phyloP scores from a whole-genome alignment of 1,140 invertebrate species.

The Zaprionus nigranus region DNA sequence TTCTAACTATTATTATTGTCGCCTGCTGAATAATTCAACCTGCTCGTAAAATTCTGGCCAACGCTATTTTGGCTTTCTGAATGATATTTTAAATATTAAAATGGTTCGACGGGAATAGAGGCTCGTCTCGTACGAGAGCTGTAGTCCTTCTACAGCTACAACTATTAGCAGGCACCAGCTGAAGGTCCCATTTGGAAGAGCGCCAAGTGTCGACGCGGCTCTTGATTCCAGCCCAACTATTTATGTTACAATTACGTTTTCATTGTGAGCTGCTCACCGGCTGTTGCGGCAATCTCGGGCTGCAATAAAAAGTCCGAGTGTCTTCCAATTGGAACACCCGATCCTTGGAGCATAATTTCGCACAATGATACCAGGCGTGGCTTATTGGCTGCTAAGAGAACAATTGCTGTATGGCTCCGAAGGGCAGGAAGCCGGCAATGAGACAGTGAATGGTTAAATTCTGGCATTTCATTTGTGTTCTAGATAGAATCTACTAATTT shows the following conservation, averaged over 20 bases:
- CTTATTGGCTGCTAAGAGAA: slow-evolving; percentile 65
- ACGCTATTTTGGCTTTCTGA: slow-evolving; percentile 40
- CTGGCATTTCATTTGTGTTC: slow-evolving; percentile 38
- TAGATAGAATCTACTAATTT: slow-evolving; percentile 35
- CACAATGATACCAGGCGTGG: slow-evolving; percentile 34
- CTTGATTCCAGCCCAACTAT: slow-evolving; percentile 45
- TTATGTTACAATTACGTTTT: slow-evolving; percentile 55
- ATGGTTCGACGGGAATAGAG: slow-evolving; percentile 47
- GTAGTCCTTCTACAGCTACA: slow-evolving; percentile 20
- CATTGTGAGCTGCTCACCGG: slow-evolving; percentile 32
- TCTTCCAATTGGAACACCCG: slow-evolving; percentile 31
- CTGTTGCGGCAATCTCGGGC: slow-evolving; percentile 60
- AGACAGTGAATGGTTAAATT: slow-evolving; percentile 22
- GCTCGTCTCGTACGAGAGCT: not conserved
- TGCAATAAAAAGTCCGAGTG: slow-evolving; percentile 61
- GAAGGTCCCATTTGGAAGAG: slow-evolving; percentile 37
- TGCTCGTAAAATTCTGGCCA: slow-evolving; percentile 30
- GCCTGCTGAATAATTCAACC: slow-evolving; percentile 47
- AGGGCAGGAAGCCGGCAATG: not conserved
- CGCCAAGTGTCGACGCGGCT: slow-evolving; percentile 45
- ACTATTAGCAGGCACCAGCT: slow-evolving; percentile 28
- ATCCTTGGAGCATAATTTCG: slow-evolving; percentile 14
- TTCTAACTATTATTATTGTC: slow-evolving; percentile 45
- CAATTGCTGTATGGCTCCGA: slow-evolving; percentile 33
- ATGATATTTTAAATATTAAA: slow-evolving; percentile 74